Evolutionary conservation across 2,113 vertebrate genomes (phyloP), one percentile per base, ranked within the genome.

Genomic region (Corvus moneduloides): DNA sequence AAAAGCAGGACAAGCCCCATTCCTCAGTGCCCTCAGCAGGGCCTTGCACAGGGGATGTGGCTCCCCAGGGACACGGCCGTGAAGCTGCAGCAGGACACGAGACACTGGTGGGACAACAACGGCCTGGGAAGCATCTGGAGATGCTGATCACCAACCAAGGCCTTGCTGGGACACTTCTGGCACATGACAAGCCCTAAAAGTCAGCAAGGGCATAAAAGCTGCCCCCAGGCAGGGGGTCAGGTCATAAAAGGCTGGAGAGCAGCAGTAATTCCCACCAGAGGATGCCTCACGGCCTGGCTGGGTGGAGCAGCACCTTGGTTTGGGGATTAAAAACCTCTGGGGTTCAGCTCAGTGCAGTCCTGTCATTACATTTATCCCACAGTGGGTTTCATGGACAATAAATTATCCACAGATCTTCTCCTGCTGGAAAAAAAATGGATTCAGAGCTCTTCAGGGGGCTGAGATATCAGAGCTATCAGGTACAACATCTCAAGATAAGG

Each of bases 311-410:
- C 28, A 11, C 35, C 46, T 32, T 19, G 61, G 15, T 21, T 46
- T 41, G 22, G 19, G 39, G 26, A 32, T 66, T 59, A 44, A 63
- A 61, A 63, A 15, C 23, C 37, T 27, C 58, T 7, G 27, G 4
- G 1, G 17, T 24, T 63, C 64, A 85, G 37, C 39, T 16, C 22
- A 51, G 1, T 0, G 1, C 2, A 10, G 8, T 41, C 52, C n/a
- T 51, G n/a, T 56, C 69, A 43, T 9, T 32, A 2, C 41, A 13
- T 35, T 78, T 27, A 69, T 64, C 41, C 3, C 41, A 21, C 35
- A 32, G 33, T 4, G 41, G 66, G 21, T 51, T 35, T 64, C 35
- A 23, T 17, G 21, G 48, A 59, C 22, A 35, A 16, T 17, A 13
- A 74, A 13, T 69, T 16, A 30, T 26, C 49, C 61, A 30, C 2